Evolutionary conservation across 2,797 vertebrate species (phyloP).

Genomic region (Cheirogaleus major): DNA sequence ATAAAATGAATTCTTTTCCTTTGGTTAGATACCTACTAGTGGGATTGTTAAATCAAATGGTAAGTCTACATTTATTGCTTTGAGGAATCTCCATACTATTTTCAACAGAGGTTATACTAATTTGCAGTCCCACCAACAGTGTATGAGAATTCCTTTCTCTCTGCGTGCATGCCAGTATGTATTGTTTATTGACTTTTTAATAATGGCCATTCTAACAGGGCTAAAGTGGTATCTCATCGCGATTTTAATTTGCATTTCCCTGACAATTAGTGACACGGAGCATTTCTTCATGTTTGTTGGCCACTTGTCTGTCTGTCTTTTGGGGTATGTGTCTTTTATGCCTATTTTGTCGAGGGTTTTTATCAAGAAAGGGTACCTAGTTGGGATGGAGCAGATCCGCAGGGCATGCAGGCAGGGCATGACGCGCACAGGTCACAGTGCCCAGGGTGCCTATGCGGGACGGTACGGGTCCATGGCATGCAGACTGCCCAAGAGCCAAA

Average conservation of each 20-base stretch:
- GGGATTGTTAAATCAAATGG: background rate
- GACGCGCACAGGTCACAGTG: no score
- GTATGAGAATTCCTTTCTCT: background rate
- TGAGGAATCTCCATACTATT: background rate
- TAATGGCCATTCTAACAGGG: background rate
- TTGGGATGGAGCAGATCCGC: no score
- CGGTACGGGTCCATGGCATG: no score
- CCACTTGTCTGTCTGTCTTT: background rate
- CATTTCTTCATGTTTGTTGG: background rate
- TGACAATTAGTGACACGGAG: background rate
- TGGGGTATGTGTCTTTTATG: background rate
- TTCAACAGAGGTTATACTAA: background rate
- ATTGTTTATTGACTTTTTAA: background rate
- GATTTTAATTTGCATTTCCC: background rate
- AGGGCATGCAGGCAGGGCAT: no score
- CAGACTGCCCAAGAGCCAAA: no score
- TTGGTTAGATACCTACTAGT: background rate
- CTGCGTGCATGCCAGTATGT: background rate
- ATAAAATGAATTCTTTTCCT: background rate
- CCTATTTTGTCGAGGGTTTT: background rate
- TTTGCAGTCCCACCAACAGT: background rate
- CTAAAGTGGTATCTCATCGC: background rate
- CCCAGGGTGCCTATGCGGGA: no score
- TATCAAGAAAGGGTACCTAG: background rate
- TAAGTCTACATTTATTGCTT: background rate